phyloP scores from a whole-genome alignment of 2,797 vertebrate species.

The Epinephelus malabaricus region DNA sequence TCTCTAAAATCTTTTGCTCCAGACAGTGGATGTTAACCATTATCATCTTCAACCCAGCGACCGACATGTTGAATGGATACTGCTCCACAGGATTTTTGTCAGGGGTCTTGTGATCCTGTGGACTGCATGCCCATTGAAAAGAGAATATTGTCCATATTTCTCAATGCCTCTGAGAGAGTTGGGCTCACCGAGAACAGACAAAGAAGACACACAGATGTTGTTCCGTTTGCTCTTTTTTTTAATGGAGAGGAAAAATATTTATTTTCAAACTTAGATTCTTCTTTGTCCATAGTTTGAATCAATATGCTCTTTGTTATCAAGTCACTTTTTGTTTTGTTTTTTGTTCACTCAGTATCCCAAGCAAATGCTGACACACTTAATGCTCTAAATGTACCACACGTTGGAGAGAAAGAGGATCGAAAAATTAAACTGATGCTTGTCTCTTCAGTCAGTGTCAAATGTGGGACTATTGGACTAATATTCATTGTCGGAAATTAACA shows the following conservation, averaged over 20 bases:
- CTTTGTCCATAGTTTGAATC: slow-evolving; percentile 77
- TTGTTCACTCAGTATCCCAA: slow-evolving; percentile 73
- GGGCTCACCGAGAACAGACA: slow-evolving; percentile 71
- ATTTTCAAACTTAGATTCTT: slow-evolving; percentile 86
- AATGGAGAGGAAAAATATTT: slow-evolving; percentile 84
- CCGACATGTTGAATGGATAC: slow-evolving; percentile 92
- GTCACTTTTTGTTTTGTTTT: slow-evolving; percentile 65
- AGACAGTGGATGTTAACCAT: slow-evolving; percentile 87
- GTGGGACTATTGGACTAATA: slow-evolving; percentile 68
- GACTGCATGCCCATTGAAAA: slow-evolving; percentile 93
- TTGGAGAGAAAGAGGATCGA: slow-evolving; percentile 62
- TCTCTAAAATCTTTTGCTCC: slow-evolving; percentile 88
- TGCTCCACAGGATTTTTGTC: slow-evolving; percentile 88
- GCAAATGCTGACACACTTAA: slow-evolving; percentile 72
- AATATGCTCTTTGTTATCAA: slow-evolving; percentile 77
- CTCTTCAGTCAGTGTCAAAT: slow-evolving; percentile 76
- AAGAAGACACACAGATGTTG: slow-evolving; percentile 76
- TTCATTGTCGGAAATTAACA: slow-evolving; percentile 55
- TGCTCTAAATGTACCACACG: slow-evolving; percentile 75
- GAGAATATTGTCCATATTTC: slow-evolving; percentile 93
- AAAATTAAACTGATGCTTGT: slow-evolving; percentile 75
- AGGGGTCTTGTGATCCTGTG: slow-evolving; percentile 91
- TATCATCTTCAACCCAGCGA: slow-evolving; percentile 91
- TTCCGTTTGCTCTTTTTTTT: slow-evolving; percentile 72
- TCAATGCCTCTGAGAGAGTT: slow-evolving; percentile 90